Evolutionary conservation across 2,113 vertebrate species (phyloP).

Genomic region (Maccullochella peelii): DNA sequence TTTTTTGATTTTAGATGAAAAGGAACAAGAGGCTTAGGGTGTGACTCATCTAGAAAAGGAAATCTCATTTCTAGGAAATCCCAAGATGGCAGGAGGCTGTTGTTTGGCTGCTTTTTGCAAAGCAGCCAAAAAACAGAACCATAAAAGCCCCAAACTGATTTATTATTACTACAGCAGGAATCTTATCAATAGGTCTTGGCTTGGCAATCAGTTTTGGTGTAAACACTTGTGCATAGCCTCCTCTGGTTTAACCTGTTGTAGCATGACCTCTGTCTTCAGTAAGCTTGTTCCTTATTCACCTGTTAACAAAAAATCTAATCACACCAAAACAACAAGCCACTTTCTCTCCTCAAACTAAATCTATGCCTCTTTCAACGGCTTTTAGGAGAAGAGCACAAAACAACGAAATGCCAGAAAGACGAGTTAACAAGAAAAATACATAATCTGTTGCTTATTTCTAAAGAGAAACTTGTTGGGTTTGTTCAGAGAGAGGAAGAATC

Average conservation of each 20-base stretch:
- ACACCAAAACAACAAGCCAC: background rate
- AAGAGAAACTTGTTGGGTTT: conserved; percentile 50
- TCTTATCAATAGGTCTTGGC: background rate
- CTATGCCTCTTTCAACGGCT: background rate
- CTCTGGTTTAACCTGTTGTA: background rate
- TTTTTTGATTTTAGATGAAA: conserved; percentile 5
- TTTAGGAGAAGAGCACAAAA: background rate
- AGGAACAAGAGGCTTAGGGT: background rate
- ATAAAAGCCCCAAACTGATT: background rate
- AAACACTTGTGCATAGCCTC: background rate
- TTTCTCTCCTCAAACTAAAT: background rate
- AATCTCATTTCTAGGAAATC: no score
- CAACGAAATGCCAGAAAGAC: background rate
- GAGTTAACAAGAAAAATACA: conserved; percentile 8
- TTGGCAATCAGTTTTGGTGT: background rate
- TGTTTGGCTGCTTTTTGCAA: no score
- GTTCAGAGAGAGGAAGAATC: conserved; percentile 44
- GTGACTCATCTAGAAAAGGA: conserved; percentile 23
- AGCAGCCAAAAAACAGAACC: background rate
- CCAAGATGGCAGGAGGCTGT: background rate
- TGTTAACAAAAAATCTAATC: background rate
- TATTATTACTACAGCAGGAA: background rate
- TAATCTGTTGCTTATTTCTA: conserved; percentile 8
- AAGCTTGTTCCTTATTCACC: background rate
- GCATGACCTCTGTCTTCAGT: background rate